Percentiles rank a stretch among this genome's conserved stretches.
Conservation (phyloP, 2,797 vertebrate genomes). For the Silurus aristotelis region DNA sequence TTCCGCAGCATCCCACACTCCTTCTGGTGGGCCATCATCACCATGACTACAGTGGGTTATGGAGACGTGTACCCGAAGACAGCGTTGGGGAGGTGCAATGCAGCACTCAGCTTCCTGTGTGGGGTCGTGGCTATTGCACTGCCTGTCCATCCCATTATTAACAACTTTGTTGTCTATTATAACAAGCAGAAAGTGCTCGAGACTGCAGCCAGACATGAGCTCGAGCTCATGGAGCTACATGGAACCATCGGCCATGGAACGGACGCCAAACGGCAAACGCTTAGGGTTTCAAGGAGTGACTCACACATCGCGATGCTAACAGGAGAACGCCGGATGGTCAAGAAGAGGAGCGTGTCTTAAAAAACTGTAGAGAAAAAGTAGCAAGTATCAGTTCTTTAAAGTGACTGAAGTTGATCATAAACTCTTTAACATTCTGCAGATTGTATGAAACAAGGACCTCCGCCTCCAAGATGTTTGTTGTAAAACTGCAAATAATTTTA, state of each 20-base stretch:
- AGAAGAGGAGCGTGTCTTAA: conserved; percentile 55
- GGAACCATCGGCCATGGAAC: not conserved
- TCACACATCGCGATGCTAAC: conserved; percentile 79
- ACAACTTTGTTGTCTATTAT: conserved; percentile 96
- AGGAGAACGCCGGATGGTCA: conserved; percentile 74
- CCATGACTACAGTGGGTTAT: conserved; percentile 97
- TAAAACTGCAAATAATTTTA: not conserved
- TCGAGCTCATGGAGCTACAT: conserved; percentile 93
- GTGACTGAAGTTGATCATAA: not conserved
- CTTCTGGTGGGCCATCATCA: conserved; percentile 99
- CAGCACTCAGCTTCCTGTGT: conserved; percentile 94
- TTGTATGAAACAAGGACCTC: not conserved
- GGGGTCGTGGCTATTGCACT: conserved; percentile 95
- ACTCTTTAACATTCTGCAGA: not conserved
- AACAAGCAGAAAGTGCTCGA: conserved; percentile 94
- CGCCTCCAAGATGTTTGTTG: not conserved
- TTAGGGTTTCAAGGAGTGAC: conserved; percentile 75
- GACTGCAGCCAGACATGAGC: conserved; percentile 90
- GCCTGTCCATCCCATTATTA: conserved; percentile 97
- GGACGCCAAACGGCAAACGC: not conserved
- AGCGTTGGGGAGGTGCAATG: conserved; percentile 92
- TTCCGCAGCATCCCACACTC: conserved; percentile 98
- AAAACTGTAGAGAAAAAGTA: conserved; percentile 4
- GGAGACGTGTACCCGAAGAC: conserved; percentile 98
- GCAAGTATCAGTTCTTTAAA: conserved; percentile 1